phyloP scores from a whole-genome alignment of 2,113 vertebrate genomes.

The Meleagris gallopavo region DNA sequence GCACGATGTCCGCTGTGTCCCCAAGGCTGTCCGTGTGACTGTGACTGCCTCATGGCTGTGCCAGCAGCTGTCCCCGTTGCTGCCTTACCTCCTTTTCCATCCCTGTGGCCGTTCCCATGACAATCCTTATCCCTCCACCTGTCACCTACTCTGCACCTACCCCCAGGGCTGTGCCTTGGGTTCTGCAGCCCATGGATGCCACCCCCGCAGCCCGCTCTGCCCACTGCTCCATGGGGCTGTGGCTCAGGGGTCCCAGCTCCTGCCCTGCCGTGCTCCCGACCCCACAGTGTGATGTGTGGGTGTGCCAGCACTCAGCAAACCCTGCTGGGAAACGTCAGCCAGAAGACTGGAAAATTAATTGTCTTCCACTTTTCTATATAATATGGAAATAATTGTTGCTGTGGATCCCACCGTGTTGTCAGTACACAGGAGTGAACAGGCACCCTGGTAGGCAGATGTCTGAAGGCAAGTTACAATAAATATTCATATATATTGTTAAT shows the following conservation, averaged over 20 bases:
- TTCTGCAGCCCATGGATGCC: not conserved
- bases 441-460: not conserved
- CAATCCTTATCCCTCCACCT: not conserved
- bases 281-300: not conserved
- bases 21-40: no score
- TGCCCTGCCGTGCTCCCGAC: rapidly evolving
- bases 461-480: slow-evolving; percentile 57
- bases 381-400: not conserved
- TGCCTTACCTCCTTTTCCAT: no score
- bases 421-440: not conserved
- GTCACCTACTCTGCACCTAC: not conserved
- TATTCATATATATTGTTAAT: slow-evolving; percentile 73
- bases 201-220: not conserved
- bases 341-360: not conserved
- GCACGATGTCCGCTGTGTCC: not conserved
- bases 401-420: slow-evolving; percentile 10
- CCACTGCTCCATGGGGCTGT: not conserved
- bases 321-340: not conserved
- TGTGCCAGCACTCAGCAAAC: not conserved
- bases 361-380: not conserved
- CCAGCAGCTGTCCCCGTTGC: not conserved
- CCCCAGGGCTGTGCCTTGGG: not conserved
- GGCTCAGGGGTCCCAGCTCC: not conserved
- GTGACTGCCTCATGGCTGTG: no score
- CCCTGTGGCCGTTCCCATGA: not conserved